A percentile compares a stretch with the other conserved stretches of the same genome.
These are phyloP conservation scores for Lasioglossum marginatum DNA, from an alignment of 2,888 invertebrate species.

Conservation along the genomic window DNA sequence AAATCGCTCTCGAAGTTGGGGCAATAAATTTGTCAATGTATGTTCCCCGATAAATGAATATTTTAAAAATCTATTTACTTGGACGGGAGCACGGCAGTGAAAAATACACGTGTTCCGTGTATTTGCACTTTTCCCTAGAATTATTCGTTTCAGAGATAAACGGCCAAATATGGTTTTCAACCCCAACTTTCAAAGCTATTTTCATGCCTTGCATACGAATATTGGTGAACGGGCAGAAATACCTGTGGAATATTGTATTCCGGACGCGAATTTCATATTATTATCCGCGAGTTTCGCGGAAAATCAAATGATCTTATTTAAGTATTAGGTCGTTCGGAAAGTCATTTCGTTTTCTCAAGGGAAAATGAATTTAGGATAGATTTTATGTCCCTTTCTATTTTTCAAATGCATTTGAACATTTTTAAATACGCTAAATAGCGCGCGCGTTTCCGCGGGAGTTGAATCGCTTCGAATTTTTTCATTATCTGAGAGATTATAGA, in stretches of 20 bases:
- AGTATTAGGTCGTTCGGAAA: no score
- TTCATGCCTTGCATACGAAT: not conserved
- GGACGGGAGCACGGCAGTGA: not conserved
- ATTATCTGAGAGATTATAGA: not conserved
- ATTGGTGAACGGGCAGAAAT: not conserved
- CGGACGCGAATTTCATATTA: not conserved
- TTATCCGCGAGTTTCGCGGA: not conserved
- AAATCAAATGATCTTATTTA: not conserved
- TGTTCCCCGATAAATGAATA: not conserved
- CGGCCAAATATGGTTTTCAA: not conserved
- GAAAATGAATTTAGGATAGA: no score
- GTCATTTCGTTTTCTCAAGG: no score
- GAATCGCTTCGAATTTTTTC: not conserved
- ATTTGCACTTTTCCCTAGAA: not conserved
- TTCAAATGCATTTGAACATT: not conserved
- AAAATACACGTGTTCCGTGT: not conserved
- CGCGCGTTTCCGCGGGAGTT: not conserved
- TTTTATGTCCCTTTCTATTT: not conserved
- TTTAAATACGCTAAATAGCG: not conserved
- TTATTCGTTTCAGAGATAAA: not conserved
- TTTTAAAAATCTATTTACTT: not conserved
- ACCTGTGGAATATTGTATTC: not conserved
- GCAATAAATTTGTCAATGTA: not conserved
- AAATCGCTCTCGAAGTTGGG: not conserved
- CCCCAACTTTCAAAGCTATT: not conserved